Conservation (phyloP, 1,140 invertebrate genomes). For the Zaprionus ornatus region DNA sequence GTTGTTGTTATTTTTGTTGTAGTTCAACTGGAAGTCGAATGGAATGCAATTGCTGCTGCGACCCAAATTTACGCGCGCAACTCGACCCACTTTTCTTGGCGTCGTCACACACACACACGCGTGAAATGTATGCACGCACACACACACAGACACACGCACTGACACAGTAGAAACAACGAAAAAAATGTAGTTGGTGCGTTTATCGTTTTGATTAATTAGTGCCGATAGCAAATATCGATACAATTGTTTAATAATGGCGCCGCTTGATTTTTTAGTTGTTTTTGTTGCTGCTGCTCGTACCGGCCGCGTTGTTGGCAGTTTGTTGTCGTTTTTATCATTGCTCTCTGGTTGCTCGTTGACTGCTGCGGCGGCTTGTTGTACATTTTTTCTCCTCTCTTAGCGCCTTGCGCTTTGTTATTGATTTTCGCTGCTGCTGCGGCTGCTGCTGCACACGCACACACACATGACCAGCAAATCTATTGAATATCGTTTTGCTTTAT, state of each 20-base stretch:
- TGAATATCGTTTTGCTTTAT: constrained; percentile 16
- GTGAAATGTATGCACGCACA: constrained; percentile 2
- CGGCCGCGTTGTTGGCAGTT: constrained; percentile 27
- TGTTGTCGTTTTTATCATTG: constrained; percentile 60
- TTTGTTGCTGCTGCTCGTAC: constrained; percentile 17
- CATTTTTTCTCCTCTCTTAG: constrained; percentile 40
- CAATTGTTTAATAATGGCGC: constrained; percentile 52
- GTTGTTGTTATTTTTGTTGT: not conserved
- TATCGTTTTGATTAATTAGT: constrained; percentile 33
- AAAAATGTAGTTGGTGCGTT: constrained; percentile 17
- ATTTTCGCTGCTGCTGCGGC: constrained; percentile 52
- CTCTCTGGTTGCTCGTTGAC: constrained; percentile 31
- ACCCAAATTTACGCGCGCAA: constrained; percentile 60
- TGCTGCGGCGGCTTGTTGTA: constrained; percentile 38
- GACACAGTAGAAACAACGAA: constrained; percentile 3
- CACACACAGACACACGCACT: not conserved
- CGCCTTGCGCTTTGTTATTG: constrained; percentile 55
- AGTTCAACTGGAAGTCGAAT: constrained; percentile 50
- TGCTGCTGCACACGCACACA: constrained; percentile 37
- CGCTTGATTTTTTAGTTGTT: constrained; percentile 28
- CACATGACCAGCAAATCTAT: constrained; percentile 27
- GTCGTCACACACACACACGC: constrained; percentile 18
- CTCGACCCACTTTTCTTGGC: constrained; percentile 47
- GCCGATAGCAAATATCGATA: constrained; percentile 48
- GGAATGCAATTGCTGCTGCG: constrained; percentile 49